Conservation (phyloP, 1,140 invertebrate species). For the Hylyphantes graminicola region DNA sequence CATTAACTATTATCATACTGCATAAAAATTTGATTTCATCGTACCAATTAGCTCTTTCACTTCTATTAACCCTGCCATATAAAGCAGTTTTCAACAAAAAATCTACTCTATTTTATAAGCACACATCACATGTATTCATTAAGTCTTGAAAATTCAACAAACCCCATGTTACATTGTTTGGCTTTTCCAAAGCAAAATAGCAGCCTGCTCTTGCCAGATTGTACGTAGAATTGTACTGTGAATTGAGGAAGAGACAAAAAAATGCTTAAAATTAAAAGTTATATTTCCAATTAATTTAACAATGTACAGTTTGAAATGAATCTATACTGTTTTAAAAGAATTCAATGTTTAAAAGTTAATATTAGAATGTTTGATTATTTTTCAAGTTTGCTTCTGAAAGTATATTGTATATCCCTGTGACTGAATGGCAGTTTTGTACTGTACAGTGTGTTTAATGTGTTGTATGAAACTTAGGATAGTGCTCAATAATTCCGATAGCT, state of each 20-base stretch:
- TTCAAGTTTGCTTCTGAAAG: slow-evolving; percentile 54
- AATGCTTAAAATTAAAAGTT: slow-evolving; percentile 34
- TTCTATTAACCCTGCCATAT: neutral
- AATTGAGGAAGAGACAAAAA: neutral
- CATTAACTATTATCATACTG: too few species aligned
- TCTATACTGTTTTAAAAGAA: slow-evolving; percentile 50
- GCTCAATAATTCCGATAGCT: slow-evolving; percentile 2
- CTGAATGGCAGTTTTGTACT: slow-evolving; percentile 55
- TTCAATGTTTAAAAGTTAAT: slow-evolving; percentile 38
- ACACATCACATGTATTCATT: slow-evolving; percentile 21
- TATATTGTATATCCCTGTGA: slow-evolving; percentile 54
- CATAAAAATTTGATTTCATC: too few species aligned
- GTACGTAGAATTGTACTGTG: neutral
- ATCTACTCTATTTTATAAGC: slow-evolving; percentile 31
- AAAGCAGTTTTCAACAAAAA: slow-evolving; percentile 13
- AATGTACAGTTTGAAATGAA: slow-evolving; percentile 49
- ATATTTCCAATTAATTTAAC: slow-evolving; percentile 49
- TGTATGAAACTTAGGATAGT: slow-evolving; percentile 31
- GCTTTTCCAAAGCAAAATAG: slow-evolving; percentile 33
- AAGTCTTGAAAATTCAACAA: slow-evolving; percentile 8
- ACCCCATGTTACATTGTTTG: neutral
- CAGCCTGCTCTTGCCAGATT: slow-evolving; percentile 44
- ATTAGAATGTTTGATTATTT: slow-evolving; percentile 49
- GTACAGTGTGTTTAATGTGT: slow-evolving; percentile 50
- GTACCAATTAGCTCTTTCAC: neutral